Percentiles rank a stretch among this genome's conserved stretches.
These are phyloP conservation scores for Zaprionus inermis DNA, from an alignment of 1,140 invertebrate species.

Conservation along the genomic window DNA sequence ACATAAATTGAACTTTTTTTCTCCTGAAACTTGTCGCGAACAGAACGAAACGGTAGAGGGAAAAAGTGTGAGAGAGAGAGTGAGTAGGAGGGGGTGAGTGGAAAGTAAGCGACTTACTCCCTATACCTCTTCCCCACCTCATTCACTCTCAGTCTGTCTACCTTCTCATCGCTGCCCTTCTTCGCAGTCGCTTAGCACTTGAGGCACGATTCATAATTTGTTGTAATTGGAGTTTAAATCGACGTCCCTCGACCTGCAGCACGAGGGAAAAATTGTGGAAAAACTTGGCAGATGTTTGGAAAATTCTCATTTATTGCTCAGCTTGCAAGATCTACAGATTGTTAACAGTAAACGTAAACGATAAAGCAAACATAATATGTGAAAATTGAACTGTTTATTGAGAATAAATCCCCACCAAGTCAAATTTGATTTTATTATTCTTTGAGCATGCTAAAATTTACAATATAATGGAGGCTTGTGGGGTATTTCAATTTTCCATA, in stretches of 20 bases:
- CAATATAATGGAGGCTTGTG: too few species aligned
- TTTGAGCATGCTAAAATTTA: too few species aligned
- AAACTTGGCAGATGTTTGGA: constrained; percentile 49
- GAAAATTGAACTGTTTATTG: not conserved
- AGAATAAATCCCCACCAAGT: too few species aligned
- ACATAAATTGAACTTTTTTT: constrained; percentile 79
- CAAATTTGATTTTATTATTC: too few species aligned
- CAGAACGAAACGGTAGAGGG: constrained; percentile 6
- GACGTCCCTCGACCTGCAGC: constrained; percentile 22
- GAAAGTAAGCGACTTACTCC: constrained; percentile 7
- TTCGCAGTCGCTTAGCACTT: constrained; percentile 41
- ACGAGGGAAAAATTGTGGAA: not conserved
- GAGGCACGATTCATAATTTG: constrained; percentile 74
- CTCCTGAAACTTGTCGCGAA: constrained; percentile 54
- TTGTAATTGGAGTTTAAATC: constrained; percentile 78
- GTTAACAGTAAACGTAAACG: too few species aligned
- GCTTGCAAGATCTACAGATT: constrained; percentile 39
- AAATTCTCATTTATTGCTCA: constrained; percentile 43
- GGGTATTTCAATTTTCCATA: too few species aligned
- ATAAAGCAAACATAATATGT: not conserved
- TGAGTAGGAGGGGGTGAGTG: constrained; percentile 7
- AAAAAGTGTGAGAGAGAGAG: constrained; percentile 1
- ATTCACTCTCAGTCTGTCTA: constrained; percentile 2
- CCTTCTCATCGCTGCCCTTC: not conserved
- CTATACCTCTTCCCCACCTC: not conserved